These are phyloP conservation scores for Paedocypris sp. DNA, from an alignment of 2,113 vertebrate species.

Conservation along the genomic window DNA sequence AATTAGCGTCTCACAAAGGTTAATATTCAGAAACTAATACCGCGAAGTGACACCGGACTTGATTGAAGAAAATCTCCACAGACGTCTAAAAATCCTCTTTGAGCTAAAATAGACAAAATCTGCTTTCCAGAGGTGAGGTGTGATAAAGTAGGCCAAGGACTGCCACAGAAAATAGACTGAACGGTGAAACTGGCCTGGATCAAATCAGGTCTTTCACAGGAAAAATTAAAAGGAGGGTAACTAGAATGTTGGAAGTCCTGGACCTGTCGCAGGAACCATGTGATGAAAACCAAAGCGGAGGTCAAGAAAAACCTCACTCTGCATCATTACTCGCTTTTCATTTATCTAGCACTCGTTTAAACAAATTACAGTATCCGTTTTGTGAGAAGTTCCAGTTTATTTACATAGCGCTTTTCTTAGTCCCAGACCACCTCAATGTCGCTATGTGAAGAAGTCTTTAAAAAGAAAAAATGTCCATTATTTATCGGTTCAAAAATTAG, in stretches of 20 bases:
- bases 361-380: too few relatives aligned
- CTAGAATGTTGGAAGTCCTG: constrained; percentile 41
- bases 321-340: too few relatives aligned
- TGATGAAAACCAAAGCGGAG: too few relatives aligned
- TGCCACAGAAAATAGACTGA: constrained; percentile 57
- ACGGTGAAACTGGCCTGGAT: constrained; percentile 42
- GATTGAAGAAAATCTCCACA: constrained; percentile 55
- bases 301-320: too few relatives aligned
- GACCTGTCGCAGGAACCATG: not conserved
- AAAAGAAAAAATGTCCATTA: too few relatives aligned
- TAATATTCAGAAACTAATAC: constrained; percentile 49
- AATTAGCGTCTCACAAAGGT: constrained; percentile 40
- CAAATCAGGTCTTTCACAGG: constrained; percentile 34
- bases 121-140: constrained; percentile 50
- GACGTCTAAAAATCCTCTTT: constrained; percentile 41
- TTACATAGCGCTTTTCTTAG: too few relatives aligned
- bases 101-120: constrained; percentile 55
- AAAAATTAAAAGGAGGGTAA: constrained; percentile 45
- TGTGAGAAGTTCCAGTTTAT: too few relatives aligned
- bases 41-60: constrained; percentile 47
- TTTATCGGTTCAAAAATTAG: too few relatives aligned
- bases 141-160: constrained; percentile 68
- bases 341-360: too few relatives aligned
- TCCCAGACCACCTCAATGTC: too few relatives aligned
- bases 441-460: too few relatives aligned